Evolutionary conservation across 2,888 invertebrate species (phyloP).

Genomic region (Plebejus melissa): DNA sequence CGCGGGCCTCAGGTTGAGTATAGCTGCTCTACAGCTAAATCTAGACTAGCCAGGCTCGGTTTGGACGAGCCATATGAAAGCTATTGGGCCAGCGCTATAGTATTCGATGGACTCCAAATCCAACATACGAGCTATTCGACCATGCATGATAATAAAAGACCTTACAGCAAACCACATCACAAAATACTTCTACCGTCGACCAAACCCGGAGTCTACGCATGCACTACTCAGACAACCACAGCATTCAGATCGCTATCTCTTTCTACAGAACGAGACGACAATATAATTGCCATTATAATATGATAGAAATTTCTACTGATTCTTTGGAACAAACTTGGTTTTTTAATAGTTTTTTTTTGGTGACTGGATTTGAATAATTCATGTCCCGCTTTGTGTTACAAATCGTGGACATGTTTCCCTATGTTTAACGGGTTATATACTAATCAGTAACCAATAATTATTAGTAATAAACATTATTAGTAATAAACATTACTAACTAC

Average conservation of each 20-base stretch:
- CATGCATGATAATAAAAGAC: constrained; percentile 74
- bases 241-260: constrained; percentile 20
- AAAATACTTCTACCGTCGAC: constrained; percentile 43
- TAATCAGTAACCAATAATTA: background rate
- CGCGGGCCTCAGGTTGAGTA: background rate
- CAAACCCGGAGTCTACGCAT: constrained; percentile 56
- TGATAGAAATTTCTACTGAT: background rate
- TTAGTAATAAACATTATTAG: constrained; percentile 1
- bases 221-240: constrained; percentile 53
- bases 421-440: background rate
- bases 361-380: background rate
- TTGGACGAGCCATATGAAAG: background rate
- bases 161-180: constrained; percentile 72
- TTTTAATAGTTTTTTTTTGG: background rate
- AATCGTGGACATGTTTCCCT: background rate
- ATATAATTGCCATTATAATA: background rate
- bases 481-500: constrained; percentile 13
- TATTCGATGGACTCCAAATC: constrained; percentile 42
- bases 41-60: background rate
- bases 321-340: background rate
- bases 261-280: constrained; percentile 5
- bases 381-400: constrained; percentile 2
- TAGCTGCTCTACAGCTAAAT: background rate
- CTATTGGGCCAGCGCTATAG: constrained; percentile 41
- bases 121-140: constrained; percentile 49